Conservation (phyloP, 1,140 invertebrate genomes). For the Ctenoplectra terminalis region DNA sequence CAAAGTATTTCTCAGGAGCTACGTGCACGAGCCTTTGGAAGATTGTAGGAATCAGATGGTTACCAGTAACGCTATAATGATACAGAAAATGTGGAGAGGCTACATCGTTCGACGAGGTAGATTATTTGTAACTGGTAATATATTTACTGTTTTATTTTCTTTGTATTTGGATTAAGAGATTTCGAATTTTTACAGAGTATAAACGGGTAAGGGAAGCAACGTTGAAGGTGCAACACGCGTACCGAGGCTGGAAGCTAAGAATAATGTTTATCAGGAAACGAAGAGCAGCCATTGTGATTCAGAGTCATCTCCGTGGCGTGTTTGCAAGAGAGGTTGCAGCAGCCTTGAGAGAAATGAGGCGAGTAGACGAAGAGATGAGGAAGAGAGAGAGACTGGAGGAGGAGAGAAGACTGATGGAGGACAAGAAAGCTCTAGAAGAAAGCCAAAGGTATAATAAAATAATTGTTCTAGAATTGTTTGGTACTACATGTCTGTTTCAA, state of each 20-base stretch:
- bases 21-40: constrained; percentile 94
- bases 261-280: constrained; percentile 92
- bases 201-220: constrained; percentile 87
- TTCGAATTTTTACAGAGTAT: constrained; percentile 84
- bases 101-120: constrained; percentile 86
- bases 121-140: background rate
- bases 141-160: background rate
- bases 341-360: constrained; percentile 93
- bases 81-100: constrained; percentile 91
- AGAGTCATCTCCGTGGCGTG: constrained; percentile 94
- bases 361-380: constrained; percentile 96
- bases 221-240: constrained; percentile 92
- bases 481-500: background rate
- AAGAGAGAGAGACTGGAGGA: constrained; percentile 89
- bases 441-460: constrained; percentile 82
- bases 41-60: constrained; percentile 89
- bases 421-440: constrained; percentile 82
- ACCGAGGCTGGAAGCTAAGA: constrained; percentile 92
- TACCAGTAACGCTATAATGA: constrained; percentile 87
- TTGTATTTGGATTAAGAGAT: background rate
- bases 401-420: constrained; percentile 84
- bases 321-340: constrained; percentile 94
- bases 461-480: background rate
- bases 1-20: constrained; percentile 94
- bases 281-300: constrained; percentile 94